Base-by-base conservation (phyloP, 2,797 vertebrate genomes). In the Aphelocoma californica region DNA sequence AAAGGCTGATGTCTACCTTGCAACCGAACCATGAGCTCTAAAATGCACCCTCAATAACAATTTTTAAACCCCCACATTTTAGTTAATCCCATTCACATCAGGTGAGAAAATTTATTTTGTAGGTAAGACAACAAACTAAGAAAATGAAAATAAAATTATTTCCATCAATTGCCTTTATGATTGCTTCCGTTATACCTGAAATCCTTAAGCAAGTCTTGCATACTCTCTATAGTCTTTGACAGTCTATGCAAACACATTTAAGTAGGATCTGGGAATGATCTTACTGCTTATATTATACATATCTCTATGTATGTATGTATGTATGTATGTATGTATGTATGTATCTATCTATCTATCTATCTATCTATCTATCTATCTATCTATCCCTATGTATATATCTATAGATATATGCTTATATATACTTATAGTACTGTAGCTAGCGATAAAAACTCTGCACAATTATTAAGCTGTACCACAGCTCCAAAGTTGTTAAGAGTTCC, bases 1-100 rank as follows among this genome's bases (percentile, higher is more conserved):
- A 61, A 78, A 72, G 31, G 7, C 32, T 86, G 14, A 4, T 81
- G 9, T 73, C 77, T 88, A 57, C 14, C 47, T 74, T 77, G 29
- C 31, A 70, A 51, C 23, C 69, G 75, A 91, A 72, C 28, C 6
- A 48, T 16, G 3, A 86, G 9, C 32, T 86, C 44, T 72, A 53
- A 91, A 91, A 66, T 56, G 13, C 5, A 78, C 53, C 31, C 24
- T 36, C 25, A 66, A 26, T 19, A 18, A 65, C 14, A 51, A 32
- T n/a, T 51, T 17, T 2, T 0, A 40, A 72, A 42, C 14, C 8
- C 0, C 0, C 3, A 13, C 11, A 65, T 61, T 77, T 81, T 62
- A 51, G n/a, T 62, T 74, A 53, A 69, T 28, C 4, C 4, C 9
- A 47, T 62, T 93, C 17, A 31, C 5, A 64, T 38, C 17, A 34